Evolutionary conservation across 2,113 vertebrate genomes (phyloP).

Genomic region (Sciurus niger): DNA sequence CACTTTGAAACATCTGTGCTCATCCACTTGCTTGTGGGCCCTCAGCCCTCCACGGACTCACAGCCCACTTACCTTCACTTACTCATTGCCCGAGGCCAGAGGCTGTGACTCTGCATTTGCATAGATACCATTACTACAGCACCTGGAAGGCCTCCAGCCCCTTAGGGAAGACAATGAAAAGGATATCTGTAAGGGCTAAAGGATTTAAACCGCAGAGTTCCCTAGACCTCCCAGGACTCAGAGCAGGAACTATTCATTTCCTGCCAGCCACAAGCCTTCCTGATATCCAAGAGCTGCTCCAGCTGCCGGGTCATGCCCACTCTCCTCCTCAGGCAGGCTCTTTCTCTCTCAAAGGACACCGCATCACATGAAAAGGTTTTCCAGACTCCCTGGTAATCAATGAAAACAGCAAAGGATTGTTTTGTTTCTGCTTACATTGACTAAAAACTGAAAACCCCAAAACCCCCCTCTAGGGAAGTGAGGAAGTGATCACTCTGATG

Average conservation of each 20-base stretch:
- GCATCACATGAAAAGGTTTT: neutral
- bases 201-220: neutral
- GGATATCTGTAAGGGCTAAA: neutral
- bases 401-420: slow-evolving; percentile 9
- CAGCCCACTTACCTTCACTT: neutral
- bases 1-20: neutral
- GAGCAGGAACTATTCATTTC: neutral
- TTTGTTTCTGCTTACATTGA: neutral
- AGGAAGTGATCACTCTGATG: neutral
- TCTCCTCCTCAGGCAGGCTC: neutral
- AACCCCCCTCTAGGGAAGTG: neutral
- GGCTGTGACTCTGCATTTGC: neutral
- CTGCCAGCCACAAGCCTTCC: neutral
- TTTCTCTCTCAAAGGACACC: neutral
- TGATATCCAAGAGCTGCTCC: neutral
- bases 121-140: neutral
- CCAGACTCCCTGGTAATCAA: neutral
- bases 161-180: neutral
- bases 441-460: neutral
- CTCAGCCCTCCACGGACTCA: neutral
- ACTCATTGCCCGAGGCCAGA: neutral
- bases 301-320: neutral
- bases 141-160: neutral
- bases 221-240: neutral
- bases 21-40: neutral